Base-by-base conservation (phyloP, 2,113 vertebrate species). In the Alethe diademata region DNA sequence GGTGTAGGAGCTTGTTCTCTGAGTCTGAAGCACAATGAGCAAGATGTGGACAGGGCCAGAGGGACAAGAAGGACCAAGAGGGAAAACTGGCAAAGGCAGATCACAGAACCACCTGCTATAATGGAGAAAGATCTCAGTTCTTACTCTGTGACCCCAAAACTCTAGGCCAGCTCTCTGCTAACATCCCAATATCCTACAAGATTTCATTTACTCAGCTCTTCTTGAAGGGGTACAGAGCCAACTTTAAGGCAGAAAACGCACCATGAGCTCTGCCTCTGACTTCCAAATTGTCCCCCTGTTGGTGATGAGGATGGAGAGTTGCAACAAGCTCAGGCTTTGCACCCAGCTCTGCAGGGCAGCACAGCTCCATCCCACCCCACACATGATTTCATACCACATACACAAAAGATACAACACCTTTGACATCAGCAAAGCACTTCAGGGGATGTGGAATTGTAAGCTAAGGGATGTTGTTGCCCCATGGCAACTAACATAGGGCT, bases 401-500 rank as follows among this genome's bases (percentile, higher is more conserved):
- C 7, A 1, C 23, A 45, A 42, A 6, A 36, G 8, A 18, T 26
- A 29, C 6, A 57, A 18, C 29, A 72, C 35, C 48, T 78, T 33
- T 56, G 33, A 17, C 53, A 78, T 28, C 50, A 81, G 28, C 60
- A 70, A 61, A 78, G 29, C 0, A 0, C 50, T 92, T 65, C 10
- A 26, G 48, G 40, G 5, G 9, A 25, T 5, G 25, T 22, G 58
- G 57, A 26, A 48, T 17, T 61, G 19, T 36, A 76, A 65, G 5
- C 5, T 38, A 24, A 51, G 1, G 3, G 25, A 22, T 0, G 0
- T 19, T 65, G 23, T 20, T 61, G 33, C 8, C 19, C 3, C 2
- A 0, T 42, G 43, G 15, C 13, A 40, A 14, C 28, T n/a, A 71
- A 8, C 8, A 38, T 1, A 14, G 9, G 15, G 24, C 26, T 13